These are phyloP conservation scores for Chelonoidis abingdonii DNA, from an alignment of 2,113 vertebrate species.

Conservation along the genomic window DNA sequence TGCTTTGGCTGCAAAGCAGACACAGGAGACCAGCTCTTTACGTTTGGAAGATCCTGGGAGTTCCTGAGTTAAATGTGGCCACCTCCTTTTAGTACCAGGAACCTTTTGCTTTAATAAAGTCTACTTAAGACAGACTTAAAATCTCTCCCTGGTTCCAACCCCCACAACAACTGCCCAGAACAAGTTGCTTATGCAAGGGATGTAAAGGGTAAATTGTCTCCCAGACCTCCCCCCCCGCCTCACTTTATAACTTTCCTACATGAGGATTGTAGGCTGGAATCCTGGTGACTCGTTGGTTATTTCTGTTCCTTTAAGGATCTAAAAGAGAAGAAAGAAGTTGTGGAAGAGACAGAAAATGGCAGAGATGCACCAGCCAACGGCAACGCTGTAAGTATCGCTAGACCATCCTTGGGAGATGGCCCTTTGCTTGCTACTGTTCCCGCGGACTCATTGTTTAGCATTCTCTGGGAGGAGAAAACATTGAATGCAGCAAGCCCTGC, in stretches of 20 bases:
- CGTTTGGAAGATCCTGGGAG: constrained; percentile 44
- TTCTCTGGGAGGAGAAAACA: neutral
- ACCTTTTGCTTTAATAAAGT: too few relatives aligned
- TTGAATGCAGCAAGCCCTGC: fast-evolving
- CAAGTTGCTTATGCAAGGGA: neutral
- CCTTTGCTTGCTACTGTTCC: neutral
- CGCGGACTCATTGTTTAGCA: neutral
- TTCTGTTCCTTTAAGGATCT: constrained; percentile 85
- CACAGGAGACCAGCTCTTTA: constrained; percentile 4
- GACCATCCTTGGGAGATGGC: neutral
- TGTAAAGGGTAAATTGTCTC: neutral
- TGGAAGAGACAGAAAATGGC: constrained; percentile 95
- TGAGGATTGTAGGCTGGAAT: neutral
- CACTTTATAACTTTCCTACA: neutral
- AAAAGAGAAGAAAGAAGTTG: constrained; percentile 95
- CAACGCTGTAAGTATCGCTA: constrained; percentile 87
- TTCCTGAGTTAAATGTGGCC: constrained; percentile 54
- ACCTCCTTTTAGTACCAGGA: neutral
- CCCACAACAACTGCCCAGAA: neutral
- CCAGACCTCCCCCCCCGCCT: neutral
- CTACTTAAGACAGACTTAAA: neutral
- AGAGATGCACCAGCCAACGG: constrained; percentile 93
- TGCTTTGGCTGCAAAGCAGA: constrained; percentile 45
- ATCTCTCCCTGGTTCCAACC: neutral
- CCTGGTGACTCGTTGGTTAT: constrained; percentile 41